Base-by-base conservation (phyloP, 2,888 invertebrate genomes). In the Drosophila antonietae region DNA sequence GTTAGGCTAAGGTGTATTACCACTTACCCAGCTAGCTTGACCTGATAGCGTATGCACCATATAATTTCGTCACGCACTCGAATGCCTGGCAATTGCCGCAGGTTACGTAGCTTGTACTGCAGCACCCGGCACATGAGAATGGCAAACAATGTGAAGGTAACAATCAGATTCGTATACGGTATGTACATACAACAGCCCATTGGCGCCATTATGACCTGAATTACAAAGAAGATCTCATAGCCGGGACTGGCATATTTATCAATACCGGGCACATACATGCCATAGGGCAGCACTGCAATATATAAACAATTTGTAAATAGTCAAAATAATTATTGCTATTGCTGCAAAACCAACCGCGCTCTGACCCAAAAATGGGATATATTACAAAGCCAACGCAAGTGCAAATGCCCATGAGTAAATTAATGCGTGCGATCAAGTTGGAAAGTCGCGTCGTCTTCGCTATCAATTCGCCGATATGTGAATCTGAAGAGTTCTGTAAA, bases 141-240 rank as follows among this genome's bases (percentile, higher is more conserved):
- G 41, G 83, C 90, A 56, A 91, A 91, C 41, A 90, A 71, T 2
- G 91, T 90, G 57, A 86, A 82, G 9, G 90, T 79, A 15, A 90
- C 89, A 39, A 91, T 75, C 44, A 90, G 72, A 64, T 84, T 90
- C 3, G 88, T 76, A 35, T 89, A 90, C 3, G 91, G 85, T 56
- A 91, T 91, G 43, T 91, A 91, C 90, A 91, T 90, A 74, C 86
- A 90, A 57, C 91, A 91, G 41, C 91, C 90, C 75, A 90, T 82
- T n/a, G 91, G 90, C 14, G 90, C 81, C 70, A 90, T 86, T 33
- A 91, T 75, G 56, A 68, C 73, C 70, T 91, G 88, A 8, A 84
- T 72, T 12, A 77, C 69, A 68, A 89, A 91, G 70, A 88, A 82
- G 3, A 90, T 60, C 68, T 91, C 87, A 46, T 84, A 91, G 61